Evolutionary conservation across 2,113 vertebrate species (phyloP).

Genomic region (Corythaixoides concolor): DNA sequence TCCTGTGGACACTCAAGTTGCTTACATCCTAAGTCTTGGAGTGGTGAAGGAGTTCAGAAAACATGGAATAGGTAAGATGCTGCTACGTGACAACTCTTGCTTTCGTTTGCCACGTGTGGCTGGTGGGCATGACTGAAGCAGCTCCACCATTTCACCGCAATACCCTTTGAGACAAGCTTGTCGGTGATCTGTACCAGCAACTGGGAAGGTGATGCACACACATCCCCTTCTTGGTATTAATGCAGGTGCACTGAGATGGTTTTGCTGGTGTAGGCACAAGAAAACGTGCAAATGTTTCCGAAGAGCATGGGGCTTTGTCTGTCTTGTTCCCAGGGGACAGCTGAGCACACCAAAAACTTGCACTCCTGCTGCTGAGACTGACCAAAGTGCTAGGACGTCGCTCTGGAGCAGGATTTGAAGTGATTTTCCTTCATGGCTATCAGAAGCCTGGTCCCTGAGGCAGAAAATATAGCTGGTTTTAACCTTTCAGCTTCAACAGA

Average conservation of each 20-base stretch:
- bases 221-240: not conserved
- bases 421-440: not conserved
- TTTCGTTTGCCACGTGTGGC: not conserved
- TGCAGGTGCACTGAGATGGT: not conserved
- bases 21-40: slow-evolving; percentile 97
- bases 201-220: not conserved
- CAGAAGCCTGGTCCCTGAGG: not conserved
- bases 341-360: not conserved
- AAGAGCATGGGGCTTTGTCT: not conserved
- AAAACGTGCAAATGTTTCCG: not conserved
- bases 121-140: not conserved
- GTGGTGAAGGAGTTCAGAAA: slow-evolving; percentile 98
- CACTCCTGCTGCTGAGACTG: not conserved
- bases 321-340: not conserved
- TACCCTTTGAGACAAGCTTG: not conserved
- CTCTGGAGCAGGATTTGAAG: not conserved
- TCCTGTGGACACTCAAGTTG: slow-evolving; percentile 95
- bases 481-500: not conserved
- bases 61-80: slow-evolving; percentile 92
- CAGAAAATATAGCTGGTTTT: not conserved
- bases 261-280: not conserved
- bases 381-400: not conserved
- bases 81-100: not conserved
- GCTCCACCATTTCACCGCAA: not conserved
- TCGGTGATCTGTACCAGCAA: not conserved